Base-by-base conservation (phyloP, 2,888 invertebrate species). In the Eristalis tenax region DNA sequence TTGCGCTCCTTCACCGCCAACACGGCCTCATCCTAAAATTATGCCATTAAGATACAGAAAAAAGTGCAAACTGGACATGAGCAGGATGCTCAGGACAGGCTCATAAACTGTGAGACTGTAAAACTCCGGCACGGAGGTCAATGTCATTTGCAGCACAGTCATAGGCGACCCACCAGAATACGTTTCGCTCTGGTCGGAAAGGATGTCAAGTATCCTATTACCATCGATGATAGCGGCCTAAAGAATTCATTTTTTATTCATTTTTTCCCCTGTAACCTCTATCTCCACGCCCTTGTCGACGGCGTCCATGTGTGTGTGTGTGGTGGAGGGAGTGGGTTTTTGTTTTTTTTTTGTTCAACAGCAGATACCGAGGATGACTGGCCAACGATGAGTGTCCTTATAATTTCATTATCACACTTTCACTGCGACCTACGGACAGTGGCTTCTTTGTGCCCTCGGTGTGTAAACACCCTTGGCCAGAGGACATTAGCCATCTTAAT, bases 161-260 rank as follows among this genome's bases (percentile, higher is more conserved):
- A 32, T 10, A 32, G 32, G 32, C 32, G 10, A 32, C 32, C 4
- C 13, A 8, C 15, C 38, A 13, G 38, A 13, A 38, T 4, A 13
- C 1, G 38, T 2, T 4, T 6, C 32, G 32, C 32, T 32, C 32
- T 32, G 32, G 1, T 13, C 18, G 61, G 76, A 83, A 87, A 87
- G 79, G 80, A 87, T 87, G 87, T 87, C 87, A 87, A 87, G 87
- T 83, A 79, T 87, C 79, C 87, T 64, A 87, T 87, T 83, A 76
- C 75, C 75, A 76, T 75, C 57, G 80, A 79, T 80, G 87, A 83
- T 80, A 79, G 50, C 50, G 79, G 79, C 79, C 76, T 50, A 43
- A 66, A 68, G 78, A 63, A 76, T 4, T 38, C 75, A 40, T 66
- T 77, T 28, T 63, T 57, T 32, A 13, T n/a, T 35, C 61, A 50